phyloP scores from a whole-genome alignment of 2,113 vertebrate genomes.

The Pithys albifrons region DNA sequence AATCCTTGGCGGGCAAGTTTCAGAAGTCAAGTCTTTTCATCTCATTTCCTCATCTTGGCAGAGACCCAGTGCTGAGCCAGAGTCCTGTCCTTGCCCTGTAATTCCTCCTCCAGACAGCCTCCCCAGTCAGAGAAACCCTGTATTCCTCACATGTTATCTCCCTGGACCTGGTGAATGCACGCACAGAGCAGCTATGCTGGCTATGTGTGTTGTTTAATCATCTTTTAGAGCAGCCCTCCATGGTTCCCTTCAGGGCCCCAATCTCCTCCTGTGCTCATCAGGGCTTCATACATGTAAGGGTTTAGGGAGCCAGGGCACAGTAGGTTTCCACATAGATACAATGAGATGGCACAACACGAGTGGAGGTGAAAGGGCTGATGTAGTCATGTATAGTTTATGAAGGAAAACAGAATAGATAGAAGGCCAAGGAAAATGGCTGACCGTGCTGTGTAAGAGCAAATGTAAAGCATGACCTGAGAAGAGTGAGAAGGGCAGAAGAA shows the following conservation, averaged over 20 bases:
- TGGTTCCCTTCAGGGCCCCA: rapidly evolving
- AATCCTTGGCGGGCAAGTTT: slow-evolving; percentile 7
- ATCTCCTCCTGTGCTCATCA: rapidly evolving
- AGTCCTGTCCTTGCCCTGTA: background rate
- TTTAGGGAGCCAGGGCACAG: background rate
- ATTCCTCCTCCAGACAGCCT: background rate
- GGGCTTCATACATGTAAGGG: rapidly evolving
- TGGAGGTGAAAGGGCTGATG: background rate
- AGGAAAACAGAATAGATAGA: background rate
- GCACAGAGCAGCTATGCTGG: background rate
- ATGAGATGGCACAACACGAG: rapidly evolving
- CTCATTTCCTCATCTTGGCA: background rate
- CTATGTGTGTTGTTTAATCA: background rate
- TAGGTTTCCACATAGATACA: background rate
- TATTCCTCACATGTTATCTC: background rate
- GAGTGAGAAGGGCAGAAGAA: background rate
- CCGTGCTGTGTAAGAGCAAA: rapidly evolving
- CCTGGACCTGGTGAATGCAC: background rate
- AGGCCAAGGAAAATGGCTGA: background rate
- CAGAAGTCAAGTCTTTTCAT: slow-evolving; percentile 33
- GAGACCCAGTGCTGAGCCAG: background rate
- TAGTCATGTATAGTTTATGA: background rate
- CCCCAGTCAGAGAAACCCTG: background rate
- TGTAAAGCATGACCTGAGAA: background rate
- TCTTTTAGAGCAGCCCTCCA: background rate